Base-by-base conservation (phyloP, 37 sponge, comb jelly and placozoan genomes). In the Theonella swinhoei region DNA sequence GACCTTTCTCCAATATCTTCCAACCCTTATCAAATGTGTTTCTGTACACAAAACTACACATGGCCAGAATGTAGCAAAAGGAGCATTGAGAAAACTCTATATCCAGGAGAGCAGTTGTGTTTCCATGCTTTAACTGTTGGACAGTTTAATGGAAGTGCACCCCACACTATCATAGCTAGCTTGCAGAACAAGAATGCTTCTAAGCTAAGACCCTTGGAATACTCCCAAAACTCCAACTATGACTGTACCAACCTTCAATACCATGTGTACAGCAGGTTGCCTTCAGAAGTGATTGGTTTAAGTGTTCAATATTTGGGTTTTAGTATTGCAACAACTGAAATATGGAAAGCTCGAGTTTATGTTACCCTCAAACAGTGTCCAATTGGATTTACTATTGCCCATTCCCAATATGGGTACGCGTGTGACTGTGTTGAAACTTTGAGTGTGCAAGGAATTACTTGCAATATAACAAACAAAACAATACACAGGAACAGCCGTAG, bases 311-410 rank as follows among this genome's bases (percentile, higher is more conserved):
- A 17, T 7, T 47, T 14, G 14, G 54, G 54, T 17, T 17, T 47
- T 14, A 47, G 54, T 14, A 47, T 7, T 47, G 54, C 7, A 14
- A 14, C 54, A 7, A 47, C 11, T 14, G 14, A 14, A 47, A 47
- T 7, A 47, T 7, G 54, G 22, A 29, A 19, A 31, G 19, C 32
- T 28, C 32, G 20, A 19, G 42, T 75, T 31, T 29, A 75, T 30
- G 61, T 82, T n/a, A 38, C 37, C 30, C 31, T 82, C 41, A 72
- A 71, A 28, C 31, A 31, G 2, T 80, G 80, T 68, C 80, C 80
- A 63, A 5, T 80, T 41, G 80, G 80, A 1, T 80, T 80, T 38
- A 63, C 31, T 33, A 38, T 63, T 2, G 40, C 40, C 63, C 8
- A 37, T 26, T 43, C 24, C 31, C 23, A 38, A 3, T n/a, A 41